Percentiles rank a stretch among this genome's conserved stretches.
Conservation (phyloP, 2,888 invertebrate species). For the Trichopoda pennipes region DNA sequence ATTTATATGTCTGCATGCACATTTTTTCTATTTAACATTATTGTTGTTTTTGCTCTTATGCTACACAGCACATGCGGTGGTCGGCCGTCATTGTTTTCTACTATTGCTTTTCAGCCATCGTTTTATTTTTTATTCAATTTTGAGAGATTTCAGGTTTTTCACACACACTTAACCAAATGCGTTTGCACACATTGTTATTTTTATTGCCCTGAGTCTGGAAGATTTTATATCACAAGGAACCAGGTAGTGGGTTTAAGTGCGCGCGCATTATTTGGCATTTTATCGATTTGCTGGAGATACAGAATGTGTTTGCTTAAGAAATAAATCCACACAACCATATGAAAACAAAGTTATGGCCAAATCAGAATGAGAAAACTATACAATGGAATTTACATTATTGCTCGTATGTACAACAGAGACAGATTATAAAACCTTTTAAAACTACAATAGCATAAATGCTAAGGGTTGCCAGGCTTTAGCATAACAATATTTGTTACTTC, state of each 20-base stretch:
- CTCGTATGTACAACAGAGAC: conserved; percentile 19
- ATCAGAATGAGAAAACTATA: conserved; percentile 31
- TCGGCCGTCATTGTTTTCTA: conserved; percentile 52
- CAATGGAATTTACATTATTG: neutral
- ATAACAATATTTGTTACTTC: no score
- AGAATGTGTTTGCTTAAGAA: conserved; percentile 42
- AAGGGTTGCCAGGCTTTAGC: conserved; percentile 39
- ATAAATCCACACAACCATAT: neutral
- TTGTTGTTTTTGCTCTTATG: conserved; percentile 9
- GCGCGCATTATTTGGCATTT: conserved; percentile 65
- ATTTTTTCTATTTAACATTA: conserved; percentile 25
- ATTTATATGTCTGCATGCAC: conserved; percentile 36
- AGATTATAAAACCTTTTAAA: neutral
- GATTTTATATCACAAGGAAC: conserved; percentile 1
- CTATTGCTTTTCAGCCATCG: conserved; percentile 51
- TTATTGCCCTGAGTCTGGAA: conserved; percentile 2
- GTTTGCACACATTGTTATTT: neutral
- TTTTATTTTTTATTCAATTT: conserved; percentile 39
- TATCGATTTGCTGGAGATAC: conserved; percentile 63
- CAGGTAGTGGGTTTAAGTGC: conserved; percentile 52
- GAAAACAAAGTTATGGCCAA: neutral
- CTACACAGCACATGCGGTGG: conserved; percentile 46
- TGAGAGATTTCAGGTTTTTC: conserved; percentile 35
- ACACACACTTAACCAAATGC: neutral
- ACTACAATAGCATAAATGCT: neutral